These are phyloP conservation scores for Ips typographus DNA, from an alignment of 1,140 invertebrate species.

Conservation along the genomic window DNA sequence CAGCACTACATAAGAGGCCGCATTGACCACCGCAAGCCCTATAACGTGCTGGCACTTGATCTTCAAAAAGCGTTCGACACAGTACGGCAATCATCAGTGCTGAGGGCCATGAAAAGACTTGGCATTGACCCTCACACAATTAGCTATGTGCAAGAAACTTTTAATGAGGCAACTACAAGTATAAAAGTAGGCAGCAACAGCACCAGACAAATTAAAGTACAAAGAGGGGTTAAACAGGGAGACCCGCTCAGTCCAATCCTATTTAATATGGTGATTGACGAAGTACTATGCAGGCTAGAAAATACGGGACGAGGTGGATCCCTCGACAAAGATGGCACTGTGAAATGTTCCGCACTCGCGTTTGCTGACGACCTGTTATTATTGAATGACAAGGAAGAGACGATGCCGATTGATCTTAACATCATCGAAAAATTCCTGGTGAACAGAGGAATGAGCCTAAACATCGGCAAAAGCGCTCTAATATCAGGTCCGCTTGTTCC, in stretches of 20 bases:
- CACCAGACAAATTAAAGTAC: constrained; percentile 39
- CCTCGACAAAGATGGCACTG: neutral
- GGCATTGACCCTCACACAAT: neutral
- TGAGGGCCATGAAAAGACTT: constrained; percentile 33
- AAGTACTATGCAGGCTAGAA: constrained; percentile 40
- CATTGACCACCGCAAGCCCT: neutral
- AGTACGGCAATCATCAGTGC: constrained; percentile 48
- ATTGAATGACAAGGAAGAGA: constrained; percentile 11
- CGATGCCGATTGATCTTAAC: neutral
- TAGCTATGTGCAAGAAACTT: constrained; percentile 40
- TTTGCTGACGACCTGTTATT: constrained; percentile 34
- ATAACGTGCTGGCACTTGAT: constrained; percentile 46
- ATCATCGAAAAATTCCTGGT: constrained; percentile 1
- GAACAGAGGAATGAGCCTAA: constrained; percentile 10
- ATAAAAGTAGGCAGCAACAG: constrained; percentile 28
- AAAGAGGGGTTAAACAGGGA: constrained; percentile 56
- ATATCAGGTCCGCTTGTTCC: constrained; percentile 2
- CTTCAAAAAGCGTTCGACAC: constrained; percentile 50
- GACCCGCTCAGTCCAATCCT: constrained; percentile 55
- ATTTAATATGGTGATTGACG: constrained; percentile 56
- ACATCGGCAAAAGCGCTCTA: neutral
- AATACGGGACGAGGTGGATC: neutral
- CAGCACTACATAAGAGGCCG: constrained; percentile 19
- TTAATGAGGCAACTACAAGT: constrained; percentile 37
- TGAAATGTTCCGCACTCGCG: constrained; percentile 9